Percentiles rank a stretch among this genome's conserved stretches.
Conservation (phyloP, 92 coral and sea anemone genomes). For the Actinernus sp. region DNA sequence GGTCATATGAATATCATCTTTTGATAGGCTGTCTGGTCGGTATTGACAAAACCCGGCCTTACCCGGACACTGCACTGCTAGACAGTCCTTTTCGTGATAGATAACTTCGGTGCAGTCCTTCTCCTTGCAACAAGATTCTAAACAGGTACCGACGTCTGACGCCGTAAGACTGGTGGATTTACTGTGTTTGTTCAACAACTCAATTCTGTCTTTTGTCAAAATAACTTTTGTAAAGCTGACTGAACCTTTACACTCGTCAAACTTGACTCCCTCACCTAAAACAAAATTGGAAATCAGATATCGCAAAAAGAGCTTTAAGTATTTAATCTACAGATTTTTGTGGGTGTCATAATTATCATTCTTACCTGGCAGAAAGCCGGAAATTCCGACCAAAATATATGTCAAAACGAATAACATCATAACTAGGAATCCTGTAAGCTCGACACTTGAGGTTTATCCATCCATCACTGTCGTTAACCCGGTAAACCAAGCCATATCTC, state of each 20-base stretch:
- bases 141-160: constrained; percentile 10
- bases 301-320: not conserved
- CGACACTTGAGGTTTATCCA: no score
- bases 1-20: constrained; percentile 6
- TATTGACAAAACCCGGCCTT: constrained; percentile 27
- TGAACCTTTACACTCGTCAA: constrained; percentile 1
- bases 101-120: constrained; percentile 8
- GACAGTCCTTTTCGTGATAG: not conserved
- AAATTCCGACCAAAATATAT: no score
- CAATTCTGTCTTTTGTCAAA: not conserved
- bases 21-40: constrained; percentile 8
- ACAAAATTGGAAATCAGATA: not conserved
- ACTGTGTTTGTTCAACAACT: not conserved
- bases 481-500: no score
- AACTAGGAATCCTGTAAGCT: no score
- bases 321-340: no score
- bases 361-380: no score
- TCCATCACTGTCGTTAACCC: no score
- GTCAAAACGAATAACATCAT: no score
- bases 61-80: constrained; percentile 3
- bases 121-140: constrained; percentile 14
- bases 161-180: not conserved
- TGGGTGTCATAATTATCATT: no score
- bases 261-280: constrained; percentile 4
- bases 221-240: constrained; percentile 3